Conservation (phyloP, 2,888 invertebrate genomes). For the Dicycla oo region DNA sequence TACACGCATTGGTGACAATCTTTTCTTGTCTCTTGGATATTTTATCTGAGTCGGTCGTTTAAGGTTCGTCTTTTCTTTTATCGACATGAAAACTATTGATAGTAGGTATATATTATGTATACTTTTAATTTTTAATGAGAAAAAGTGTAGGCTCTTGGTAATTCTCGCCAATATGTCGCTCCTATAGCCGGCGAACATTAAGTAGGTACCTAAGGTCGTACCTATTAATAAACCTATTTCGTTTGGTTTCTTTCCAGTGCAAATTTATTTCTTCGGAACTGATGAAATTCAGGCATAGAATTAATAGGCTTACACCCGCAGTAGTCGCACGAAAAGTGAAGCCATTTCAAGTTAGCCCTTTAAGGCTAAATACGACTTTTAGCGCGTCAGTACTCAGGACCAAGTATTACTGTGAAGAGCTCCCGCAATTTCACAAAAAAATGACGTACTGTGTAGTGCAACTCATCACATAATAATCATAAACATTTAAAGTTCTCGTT, state of each 20-base stretch:
- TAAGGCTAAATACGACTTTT: no score
- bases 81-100: background rate
- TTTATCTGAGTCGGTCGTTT: background rate
- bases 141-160: background rate
- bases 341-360: no score
- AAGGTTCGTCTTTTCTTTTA: background rate
- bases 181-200: background rate
- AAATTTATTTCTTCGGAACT: background rate
- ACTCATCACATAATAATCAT: no score
- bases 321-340: no score
- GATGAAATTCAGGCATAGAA: no score
- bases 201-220: background rate
- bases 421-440: no score
- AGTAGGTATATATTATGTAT: background rate
- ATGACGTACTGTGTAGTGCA: no score
- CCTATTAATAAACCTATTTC: background rate
- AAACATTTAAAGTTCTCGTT: no score
- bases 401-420: no score
- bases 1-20: slow-evolving; percentile 11
- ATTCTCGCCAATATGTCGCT: background rate
- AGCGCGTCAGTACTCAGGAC: no score
- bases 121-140: background rate
- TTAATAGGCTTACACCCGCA: no score
- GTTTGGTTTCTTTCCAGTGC: background rate
- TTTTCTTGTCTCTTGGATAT: slow-evolving; percentile 3